Percentiles rank a stretch among this genome's conserved stretches.
These are phyloP conservation scores for Pseudochirops corinnae DNA, from an alignment of 2,797 vertebrate genomes.

Conservation along the genomic window DNA sequence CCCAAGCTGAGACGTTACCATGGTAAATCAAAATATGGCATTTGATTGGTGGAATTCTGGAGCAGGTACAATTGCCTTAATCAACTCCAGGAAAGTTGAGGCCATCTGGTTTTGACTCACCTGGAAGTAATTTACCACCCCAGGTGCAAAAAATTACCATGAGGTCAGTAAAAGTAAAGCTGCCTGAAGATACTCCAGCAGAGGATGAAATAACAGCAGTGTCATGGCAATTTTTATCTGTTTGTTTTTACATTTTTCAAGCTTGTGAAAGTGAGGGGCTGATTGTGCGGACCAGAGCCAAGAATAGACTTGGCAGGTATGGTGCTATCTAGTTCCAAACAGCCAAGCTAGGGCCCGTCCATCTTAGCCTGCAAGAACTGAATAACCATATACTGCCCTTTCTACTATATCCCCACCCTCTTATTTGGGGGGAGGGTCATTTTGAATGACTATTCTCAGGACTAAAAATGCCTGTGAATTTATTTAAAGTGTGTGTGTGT, in stretches of 20 bases:
- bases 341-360: conserved; percentile 31
- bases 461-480: neutral
- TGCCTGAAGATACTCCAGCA: conserved; percentile 51
- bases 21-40: conserved; percentile 73
- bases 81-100: conserved; percentile 72
- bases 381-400: neutral
- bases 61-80: conserved; percentile 71
- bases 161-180: conserved; percentile 70
- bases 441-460: conserved; percentile 17
- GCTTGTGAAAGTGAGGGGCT: conserved; percentile 54
- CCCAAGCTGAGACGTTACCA: conserved; percentile 77
- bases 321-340: conserved; percentile 38
- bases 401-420: neutral
- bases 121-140: conserved; percentile 77
- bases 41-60: conserved; percentile 68
- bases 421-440: neutral
- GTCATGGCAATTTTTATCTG: conserved; percentile 61
- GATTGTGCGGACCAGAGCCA: conserved; percentile 54
- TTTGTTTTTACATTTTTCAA: conserved; percentile 61
- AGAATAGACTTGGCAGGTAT: conserved; percentile 67
- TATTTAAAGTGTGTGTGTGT: neutral
- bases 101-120: conserved; percentile 77
- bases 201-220: conserved; percentile 16
- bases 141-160: conserved; percentile 63
- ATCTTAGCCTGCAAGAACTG: neutral